Base-by-base conservation (phyloP, 2,888 invertebrate genomes). In the Phyllotreta cruciferae region DNA sequence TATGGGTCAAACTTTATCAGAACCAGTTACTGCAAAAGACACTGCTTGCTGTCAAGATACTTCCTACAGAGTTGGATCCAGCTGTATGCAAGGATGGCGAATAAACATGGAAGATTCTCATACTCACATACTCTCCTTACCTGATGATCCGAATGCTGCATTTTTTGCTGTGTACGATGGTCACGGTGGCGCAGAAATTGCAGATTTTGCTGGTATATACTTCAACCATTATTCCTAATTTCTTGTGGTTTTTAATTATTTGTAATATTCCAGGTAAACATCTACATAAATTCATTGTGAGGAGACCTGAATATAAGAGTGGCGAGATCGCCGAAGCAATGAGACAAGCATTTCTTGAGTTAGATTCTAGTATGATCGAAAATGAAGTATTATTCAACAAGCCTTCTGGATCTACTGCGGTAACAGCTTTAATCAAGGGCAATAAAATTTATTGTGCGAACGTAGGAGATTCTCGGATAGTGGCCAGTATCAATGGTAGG, bases 61-160 rank as follows among this genome's bases (percentile, higher is more conserved):
- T 35, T 83, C 85, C 41, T 85, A 85, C 70, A 83, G 86, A 74
- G 96, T 99, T 4, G 98, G 96, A n/a, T 94, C 96, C 0, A 96
- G 96, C 13, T 96, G 94, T 78, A 99, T 99, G 98, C 99, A 99
- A 83, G 99, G 99, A 80, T 99, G 99, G 99, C 85, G 99, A 67
- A 91, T 97, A 62, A 94, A 94, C 71, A 99, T 99, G 99, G 99
- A 99, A 83, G 99, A 99, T 82, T 94, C 96, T 0, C 99, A 99
- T 80, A 96, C 97, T 53, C 96, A 98, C 76, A 92, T 99, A 71
- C 83, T 99, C 10, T 91, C 95, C 0, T 80, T 96, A 69, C 94
- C 95, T 1, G 96, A 96, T 77, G 98, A 99, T 81, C 94, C 95
- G 35, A 90, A 89, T 14, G 90, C 96, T 37, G 75, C 96, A 3